Evolutionary conservation across 2,797 vertebrate species (phyloP).

Genomic region (Oreortyx pictus): DNA sequence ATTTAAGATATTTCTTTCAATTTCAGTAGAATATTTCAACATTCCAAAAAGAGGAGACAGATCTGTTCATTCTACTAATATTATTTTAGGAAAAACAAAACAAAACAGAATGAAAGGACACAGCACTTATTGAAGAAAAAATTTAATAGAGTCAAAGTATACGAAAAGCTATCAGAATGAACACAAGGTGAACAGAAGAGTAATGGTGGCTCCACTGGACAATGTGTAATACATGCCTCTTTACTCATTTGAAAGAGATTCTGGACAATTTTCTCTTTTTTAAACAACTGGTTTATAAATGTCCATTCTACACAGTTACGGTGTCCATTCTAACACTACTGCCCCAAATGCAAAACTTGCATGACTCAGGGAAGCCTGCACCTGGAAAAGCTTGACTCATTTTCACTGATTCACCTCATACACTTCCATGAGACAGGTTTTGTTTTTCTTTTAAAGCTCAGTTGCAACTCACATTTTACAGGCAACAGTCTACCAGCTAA

Average conservation of each 20-base stretch:
- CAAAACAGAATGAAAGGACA: neutral
- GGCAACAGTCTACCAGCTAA: neutral
- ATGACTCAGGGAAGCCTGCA: neutral
- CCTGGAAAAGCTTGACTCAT: neutral
- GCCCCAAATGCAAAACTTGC: neutral
- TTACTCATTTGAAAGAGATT: neutral
- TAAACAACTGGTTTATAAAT: neutral
- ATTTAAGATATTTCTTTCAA: neutral
- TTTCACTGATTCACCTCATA: neutral
- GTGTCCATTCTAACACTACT: neutral
- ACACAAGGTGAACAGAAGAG: neutral
- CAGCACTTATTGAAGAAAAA: constrained; percentile 6
- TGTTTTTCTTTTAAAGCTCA: neutral
- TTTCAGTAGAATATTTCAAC: neutral
- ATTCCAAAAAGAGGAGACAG: neutral
- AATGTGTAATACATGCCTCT: neutral
- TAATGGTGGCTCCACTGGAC: neutral
- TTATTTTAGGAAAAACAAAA: neutral
- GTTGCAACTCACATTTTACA: neutral
- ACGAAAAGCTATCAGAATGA: constrained; percentile 9
- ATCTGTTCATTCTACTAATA: neutral
- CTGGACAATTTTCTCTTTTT: neutral
- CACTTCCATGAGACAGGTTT: neutral
- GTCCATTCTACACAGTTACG: neutral
- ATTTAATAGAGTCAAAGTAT: constrained; percentile 8